Evolutionary conservation across 2,113 vertebrate species (phyloP).

Genomic region (Riparia riparia): DNA sequence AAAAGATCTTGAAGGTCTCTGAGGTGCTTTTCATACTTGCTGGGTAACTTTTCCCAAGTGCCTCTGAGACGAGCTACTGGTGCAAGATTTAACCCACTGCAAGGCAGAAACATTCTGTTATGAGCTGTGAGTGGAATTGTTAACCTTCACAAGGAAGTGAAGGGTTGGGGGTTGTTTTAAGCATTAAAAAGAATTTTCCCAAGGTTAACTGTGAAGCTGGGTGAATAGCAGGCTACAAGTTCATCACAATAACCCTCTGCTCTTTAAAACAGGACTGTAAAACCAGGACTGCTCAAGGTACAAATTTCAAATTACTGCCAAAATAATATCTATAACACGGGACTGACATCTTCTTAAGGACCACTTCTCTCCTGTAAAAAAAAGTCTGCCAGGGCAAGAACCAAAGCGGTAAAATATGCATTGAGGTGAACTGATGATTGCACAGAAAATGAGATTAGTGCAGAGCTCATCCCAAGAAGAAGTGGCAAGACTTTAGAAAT

Average conservation of each 20-base stretch:
- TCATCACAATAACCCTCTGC: background rate
- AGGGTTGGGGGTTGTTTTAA: background rate
- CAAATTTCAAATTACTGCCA: background rate
- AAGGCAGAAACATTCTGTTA: background rate
- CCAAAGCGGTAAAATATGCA: background rate
- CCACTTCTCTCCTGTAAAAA: background rate
- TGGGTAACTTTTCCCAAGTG: constrained; percentile 96
- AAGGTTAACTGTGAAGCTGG: background rate
- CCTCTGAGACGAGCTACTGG: constrained; percentile 90
- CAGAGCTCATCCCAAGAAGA: background rate
- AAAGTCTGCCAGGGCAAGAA: background rate
- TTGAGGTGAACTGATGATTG: background rate
- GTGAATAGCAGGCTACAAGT: background rate
- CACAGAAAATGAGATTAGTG: background rate
- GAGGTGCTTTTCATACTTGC: constrained; percentile 96
- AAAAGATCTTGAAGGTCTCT: constrained; percentile 96
- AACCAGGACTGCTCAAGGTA: background rate
- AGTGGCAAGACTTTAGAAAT: background rate
- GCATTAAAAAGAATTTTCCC: background rate
- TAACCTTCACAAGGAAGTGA: background rate
- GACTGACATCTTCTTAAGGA: background rate
- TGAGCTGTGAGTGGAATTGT: fast-evolving
- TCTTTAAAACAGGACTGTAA: background rate
- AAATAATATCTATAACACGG: background rate
- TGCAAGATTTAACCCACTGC: constrained; percentile 93